Evolutionary conservation across 2,113 vertebrate genomes (phyloP).

Genomic region (Microtus montanus): DNA sequence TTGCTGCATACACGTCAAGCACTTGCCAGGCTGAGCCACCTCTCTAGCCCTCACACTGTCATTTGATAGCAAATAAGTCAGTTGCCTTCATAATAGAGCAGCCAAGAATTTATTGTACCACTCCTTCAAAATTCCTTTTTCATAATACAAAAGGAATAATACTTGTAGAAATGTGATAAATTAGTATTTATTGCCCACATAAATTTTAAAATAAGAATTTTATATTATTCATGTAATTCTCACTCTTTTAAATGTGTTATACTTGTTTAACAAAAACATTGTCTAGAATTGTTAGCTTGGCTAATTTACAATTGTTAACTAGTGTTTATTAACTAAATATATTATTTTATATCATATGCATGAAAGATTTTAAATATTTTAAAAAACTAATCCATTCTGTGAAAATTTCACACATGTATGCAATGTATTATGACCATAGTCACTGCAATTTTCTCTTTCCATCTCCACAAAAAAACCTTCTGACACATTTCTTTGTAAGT

Average conservation of each 20-base stretch:
- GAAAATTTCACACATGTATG: not conserved
- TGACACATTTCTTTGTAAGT: not conserved
- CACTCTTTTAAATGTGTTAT: not conserved
- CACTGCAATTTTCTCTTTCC: not conserved
- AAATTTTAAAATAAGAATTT: not conserved
- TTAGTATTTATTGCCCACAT: not conserved
- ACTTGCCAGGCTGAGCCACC: not conserved
- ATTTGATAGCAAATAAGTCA: not conserved
- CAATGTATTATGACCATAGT: not conserved
- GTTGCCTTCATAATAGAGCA: not conserved
- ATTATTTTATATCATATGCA: not conserved
- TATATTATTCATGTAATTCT: not conserved
- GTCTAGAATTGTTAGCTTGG: no score
- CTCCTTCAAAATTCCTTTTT: no score
- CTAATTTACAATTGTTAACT: not conserved
- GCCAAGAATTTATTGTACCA: not conserved
- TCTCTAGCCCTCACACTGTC: not conserved
- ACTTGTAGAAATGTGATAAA: not conserved
- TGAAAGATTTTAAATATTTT: not conserved
- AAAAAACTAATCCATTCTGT: not conserved
- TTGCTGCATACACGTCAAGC: not conserved
- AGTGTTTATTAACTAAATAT: not conserved
- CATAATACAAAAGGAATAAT: not conserved
- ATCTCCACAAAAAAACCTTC: not conserved
- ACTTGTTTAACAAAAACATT: not conserved